Evolutionary conservation across 2,113 vertebrate species (phyloP).

Genomic region (Microcebus jonahi): DNA sequence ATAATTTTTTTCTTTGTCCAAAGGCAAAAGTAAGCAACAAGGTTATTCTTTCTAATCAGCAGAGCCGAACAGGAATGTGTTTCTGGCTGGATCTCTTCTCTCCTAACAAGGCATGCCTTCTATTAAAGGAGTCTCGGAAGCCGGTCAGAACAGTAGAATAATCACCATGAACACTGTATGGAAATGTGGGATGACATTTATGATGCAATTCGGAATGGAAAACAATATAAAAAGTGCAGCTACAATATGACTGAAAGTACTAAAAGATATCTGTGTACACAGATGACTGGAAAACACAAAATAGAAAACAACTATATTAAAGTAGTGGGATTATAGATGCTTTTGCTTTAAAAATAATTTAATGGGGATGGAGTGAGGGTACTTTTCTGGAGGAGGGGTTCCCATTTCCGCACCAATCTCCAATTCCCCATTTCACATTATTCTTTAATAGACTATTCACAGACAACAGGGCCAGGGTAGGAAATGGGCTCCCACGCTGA

Average conservation of each 20-base stretch:
- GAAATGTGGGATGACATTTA: neutral
- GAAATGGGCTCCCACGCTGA: too few relatives aligned
- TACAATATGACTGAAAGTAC: too few relatives aligned
- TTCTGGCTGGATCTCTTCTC: neutral
- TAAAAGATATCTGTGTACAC: rapidly evolving
- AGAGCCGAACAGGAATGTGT: neutral
- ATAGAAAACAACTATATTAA: neutral
- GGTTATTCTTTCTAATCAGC: neutral
- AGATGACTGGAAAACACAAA: neutral
- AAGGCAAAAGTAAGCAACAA: neutral
- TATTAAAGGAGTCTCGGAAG: neutral
- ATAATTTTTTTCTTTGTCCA: neutral
- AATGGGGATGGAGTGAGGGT: neutral
- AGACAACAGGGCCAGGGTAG: too few relatives aligned
- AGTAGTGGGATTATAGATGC: neutral
- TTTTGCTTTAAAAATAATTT: neutral
- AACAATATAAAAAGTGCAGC: neutral
- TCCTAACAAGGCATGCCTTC: neutral
- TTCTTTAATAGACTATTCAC: neutral
- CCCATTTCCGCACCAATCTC: neutral
- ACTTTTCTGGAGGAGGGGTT: neutral
- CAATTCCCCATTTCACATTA: neutral
- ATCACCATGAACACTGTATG: neutral
- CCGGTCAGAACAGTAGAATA: neutral
- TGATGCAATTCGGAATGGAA: neutral